Conservation (phyloP, 2,113 vertebrate genomes). For the Connochaetes taurinus region DNA sequence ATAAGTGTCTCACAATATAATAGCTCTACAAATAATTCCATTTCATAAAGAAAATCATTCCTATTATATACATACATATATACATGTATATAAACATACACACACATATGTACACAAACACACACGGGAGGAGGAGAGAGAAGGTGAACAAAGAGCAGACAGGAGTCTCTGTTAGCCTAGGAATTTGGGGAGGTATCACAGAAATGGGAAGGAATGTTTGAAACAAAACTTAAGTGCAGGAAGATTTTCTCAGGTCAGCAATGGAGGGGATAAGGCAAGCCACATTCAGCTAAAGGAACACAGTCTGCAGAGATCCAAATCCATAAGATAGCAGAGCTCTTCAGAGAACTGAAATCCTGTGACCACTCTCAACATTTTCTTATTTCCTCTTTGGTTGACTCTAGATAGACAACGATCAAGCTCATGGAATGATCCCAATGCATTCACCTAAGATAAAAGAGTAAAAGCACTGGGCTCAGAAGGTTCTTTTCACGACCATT, state of each 20-base stretch:
- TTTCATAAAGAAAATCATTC: neutral
- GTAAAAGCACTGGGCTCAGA: neutral
- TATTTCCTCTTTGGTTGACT: neutral
- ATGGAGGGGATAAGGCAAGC: neutral
- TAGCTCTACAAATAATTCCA: neutral
- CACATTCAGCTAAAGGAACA: neutral
- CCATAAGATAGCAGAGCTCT: neutral
- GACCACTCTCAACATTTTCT: neutral
- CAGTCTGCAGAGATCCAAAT: neutral
- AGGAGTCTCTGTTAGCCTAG: neutral
- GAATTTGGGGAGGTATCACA: neutral
- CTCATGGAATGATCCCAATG: neutral
- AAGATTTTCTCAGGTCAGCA: neutral
- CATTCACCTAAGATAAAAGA: neutral
- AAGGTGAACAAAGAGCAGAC: neutral
- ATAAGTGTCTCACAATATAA: neutral
- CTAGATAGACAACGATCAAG: neutral
- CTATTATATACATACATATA: neutral
- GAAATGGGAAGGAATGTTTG: neutral
- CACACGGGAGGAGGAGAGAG: neutral
- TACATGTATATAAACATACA: neutral
- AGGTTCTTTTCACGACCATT: neutral
- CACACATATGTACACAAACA: neutral
- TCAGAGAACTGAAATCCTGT: neutral
- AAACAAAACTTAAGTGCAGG: neutral